Evolutionary conservation across 1,140 invertebrate species (phyloP).

Genomic region (Condylostylus longicornis): DNA sequence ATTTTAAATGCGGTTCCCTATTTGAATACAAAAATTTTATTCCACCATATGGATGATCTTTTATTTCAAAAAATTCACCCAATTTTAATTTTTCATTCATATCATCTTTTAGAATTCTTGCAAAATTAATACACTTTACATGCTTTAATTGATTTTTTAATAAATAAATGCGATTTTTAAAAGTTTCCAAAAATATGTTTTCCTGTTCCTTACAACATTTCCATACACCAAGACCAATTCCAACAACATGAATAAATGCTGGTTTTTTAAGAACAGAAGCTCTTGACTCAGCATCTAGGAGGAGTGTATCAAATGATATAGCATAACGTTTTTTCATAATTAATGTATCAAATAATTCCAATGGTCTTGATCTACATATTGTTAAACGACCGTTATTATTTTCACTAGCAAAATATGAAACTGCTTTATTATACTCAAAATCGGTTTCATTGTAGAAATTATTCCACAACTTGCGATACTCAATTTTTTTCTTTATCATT

Average conservation of each 20-base stretch:
- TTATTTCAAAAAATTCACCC: constrained; percentile 9
- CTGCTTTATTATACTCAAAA: constrained; percentile 11
- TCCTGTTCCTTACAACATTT: constrained; percentile 32
- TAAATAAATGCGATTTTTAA: neutral
- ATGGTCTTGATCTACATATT: no score
- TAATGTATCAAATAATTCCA: neutral
- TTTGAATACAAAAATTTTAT: constrained; percentile 33
- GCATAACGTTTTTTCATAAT: neutral
- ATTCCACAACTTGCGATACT: constrained; percentile 20
- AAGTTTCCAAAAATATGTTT: constrained; percentile 28
- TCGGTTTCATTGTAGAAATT: constrained; percentile 18
- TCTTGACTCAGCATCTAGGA: neutral
- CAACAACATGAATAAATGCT: neutral
- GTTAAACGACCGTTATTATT: no score
- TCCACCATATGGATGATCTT: constrained; percentile 23
- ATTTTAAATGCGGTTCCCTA: constrained; percentile 31
- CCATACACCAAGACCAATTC: constrained; percentile 36
- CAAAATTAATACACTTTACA: neutral
- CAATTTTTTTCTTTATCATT: constrained; percentile 8
- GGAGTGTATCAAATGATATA: neutral
- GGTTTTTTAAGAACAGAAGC: neutral
- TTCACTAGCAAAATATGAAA: neutral
- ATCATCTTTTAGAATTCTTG: neutral
- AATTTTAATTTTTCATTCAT: constrained; percentile 6
- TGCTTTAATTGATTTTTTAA: neutral